A percentile compares a stretch with the other conserved stretches of the same genome.
Evolutionary conservation across 2,113 vertebrate species (phyloP).

Genomic region (Tychaedon coryphoeus): DNA sequence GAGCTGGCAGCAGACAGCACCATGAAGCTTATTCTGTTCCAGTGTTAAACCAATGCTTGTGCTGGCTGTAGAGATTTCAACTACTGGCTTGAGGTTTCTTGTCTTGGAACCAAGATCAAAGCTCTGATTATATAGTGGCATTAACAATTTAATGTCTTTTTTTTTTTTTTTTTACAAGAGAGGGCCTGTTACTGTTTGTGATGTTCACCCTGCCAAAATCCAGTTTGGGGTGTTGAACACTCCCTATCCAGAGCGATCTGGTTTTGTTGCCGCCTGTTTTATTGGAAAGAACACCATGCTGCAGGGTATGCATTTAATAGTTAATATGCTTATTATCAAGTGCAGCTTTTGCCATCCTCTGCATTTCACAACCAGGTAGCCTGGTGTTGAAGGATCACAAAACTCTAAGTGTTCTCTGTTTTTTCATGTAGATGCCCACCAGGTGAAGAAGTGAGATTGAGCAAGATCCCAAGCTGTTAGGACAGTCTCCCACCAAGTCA

Average conservation of each 20-base stretch:
- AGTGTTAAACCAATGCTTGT: not conserved
- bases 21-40: not conserved
- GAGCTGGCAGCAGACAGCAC: not conserved
- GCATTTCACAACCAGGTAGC: not conserved
- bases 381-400: not conserved
- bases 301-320: not conserved
- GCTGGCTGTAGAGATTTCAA: not conserved
- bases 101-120: constrained; percentile 1
- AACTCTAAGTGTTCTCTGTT: not conserved
- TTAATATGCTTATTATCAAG: not conserved
- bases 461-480: not conserved
- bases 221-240: not conserved
- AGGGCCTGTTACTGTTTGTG: not conserved
- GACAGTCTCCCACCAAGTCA: not conserved
- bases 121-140: not conserved
- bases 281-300: not conserved
- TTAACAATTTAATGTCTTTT: not conserved
- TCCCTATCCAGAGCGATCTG: not conserved
- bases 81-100: not conserved
- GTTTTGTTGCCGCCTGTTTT: not conserved
- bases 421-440: not conserved
- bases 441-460: not conserved
- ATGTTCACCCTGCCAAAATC: constrained; percentile 9
- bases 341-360: not conserved
- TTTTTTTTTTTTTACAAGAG: not conserved